Evolutionary conservation across 2,113 vertebrate species (phyloP), one percentile per base, ranked within the genome.

Genomic region (Pachyramphus minor): DNA sequence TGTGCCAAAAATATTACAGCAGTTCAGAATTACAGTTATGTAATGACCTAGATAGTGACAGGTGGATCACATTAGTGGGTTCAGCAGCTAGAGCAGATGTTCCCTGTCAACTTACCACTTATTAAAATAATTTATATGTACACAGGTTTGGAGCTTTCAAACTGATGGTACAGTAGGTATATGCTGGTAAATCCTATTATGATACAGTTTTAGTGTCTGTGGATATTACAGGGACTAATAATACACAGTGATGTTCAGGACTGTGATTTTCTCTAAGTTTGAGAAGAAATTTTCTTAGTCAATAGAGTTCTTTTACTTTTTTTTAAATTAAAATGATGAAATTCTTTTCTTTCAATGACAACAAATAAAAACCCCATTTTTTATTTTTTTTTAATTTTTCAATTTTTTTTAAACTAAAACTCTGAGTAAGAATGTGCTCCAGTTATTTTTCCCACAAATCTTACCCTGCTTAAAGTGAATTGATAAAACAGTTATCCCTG

Each of bases 41-140:
- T 92, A 90, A 90, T 91, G 89, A 84, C 89, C 73, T 84, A 91
- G 79, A 71, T 22, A 64, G 64, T 93, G 83, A 81, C 91, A 95
- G 93, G 93, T 95, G 84, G 64, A 74, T 92, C 56, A 35, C 69
- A 92, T 92, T 84, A 89, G 52, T n/a, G 27, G 42, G 53, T 87
- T 96, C 86, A 95, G 80, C 47, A 91, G 60, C 76, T 74, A 42
- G 1, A 73, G 33, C 86, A 95, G 84, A 96, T 95, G 89, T 87
- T 95, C 44, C 35, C 44, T 89, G 73, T 91, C 21, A 5, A 44
- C 37, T 92, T 78, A 72, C 31, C 52, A 56, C 9, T 84, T 74
- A 86, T 77, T 74, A 78, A 27, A 68, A 62, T 71, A 92, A 95
- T 92, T 95, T 73, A 80, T 84, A 37, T 44, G 24, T 55, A 56